These are phyloP conservation scores for Idaea dimidiata DNA, from an alignment of 2,888 invertebrate genomes.

Conservation along the genomic window DNA sequence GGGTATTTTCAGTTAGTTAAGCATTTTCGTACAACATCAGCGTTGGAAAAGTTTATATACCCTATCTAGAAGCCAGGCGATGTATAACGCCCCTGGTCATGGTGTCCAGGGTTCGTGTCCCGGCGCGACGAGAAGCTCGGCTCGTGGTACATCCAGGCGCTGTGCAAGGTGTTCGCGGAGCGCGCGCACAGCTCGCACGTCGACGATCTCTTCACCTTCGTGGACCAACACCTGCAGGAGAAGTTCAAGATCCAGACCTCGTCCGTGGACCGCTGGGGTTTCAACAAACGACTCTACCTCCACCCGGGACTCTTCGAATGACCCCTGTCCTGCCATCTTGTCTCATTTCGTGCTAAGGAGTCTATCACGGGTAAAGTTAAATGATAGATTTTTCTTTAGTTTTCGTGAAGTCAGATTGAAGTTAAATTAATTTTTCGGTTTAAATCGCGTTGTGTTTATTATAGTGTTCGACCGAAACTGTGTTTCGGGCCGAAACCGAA, in stretches of 20 bases:
- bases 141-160: constrained; percentile 86
- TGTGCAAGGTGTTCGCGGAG: constrained; percentile 84
- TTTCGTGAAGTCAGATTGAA: too few species aligned
- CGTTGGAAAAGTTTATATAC: too few species aligned
- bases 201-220: constrained; percentile 84
- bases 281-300: constrained; percentile 82
- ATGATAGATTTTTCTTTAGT: neutral
- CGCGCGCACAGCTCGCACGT: constrained; percentile 83
- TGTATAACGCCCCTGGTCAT: neutral
- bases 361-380: neutral
- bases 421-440: too few species aligned
- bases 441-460: too few species aligned
- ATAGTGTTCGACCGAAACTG: too few species aligned
- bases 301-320: constrained; percentile 83
- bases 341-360: neutral
- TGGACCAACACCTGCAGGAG: constrained; percentile 71
- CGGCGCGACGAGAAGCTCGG: constrained; percentile 81
- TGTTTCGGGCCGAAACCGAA: too few species aligned
- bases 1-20: too few species aligned
- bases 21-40: too few species aligned
- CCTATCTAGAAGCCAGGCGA: too few species aligned
- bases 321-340: constrained; percentile 4
- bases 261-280: constrained; percentile 83
- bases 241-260: constrained; percentile 81
- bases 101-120: constrained; percentile 78